Base-by-base conservation (phyloP, 2,797 vertebrate species). In the Tragelaphus oryx region DNA sequence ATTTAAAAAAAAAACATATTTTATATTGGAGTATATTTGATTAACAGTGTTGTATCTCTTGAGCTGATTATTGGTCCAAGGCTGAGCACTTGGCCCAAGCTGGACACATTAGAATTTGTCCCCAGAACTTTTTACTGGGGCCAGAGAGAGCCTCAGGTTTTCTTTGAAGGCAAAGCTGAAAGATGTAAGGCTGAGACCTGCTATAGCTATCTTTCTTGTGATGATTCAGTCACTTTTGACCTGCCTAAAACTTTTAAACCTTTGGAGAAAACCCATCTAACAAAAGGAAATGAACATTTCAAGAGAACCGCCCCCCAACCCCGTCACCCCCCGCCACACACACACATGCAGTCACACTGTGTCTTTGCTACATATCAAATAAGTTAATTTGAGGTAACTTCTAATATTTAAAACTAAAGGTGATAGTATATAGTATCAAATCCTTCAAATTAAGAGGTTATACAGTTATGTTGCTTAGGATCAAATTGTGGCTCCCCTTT, bases 311-410 rank as follows among this genome's bases (percentile, higher is more conserved):
- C 10, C 33, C 18, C 65, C 33, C 9, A 11, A 37, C 2, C 5
- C 9, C 33, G 18, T 37, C 5, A 22, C 4, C 9, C 18, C 9
- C 62, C 0, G 0, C 14, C 60, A 9, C 18, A 22, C 24, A 46
- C 46, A 52, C 12, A 26, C 33, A 24, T 10, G 37, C 1, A 65
- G 62, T 68, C 33, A 68, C 5, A 37, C 18, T 68, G 33, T 68
- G 18, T 68, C 33, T 68, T 68, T 22, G 65, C 33, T 68, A 68
- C 20, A 26, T 44, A 65, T 33, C 3, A 50, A 60, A n/a, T 80
- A 90, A 44, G 37, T 4, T 54, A 48, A 37, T 82, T 82, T 4
- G 41, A 65, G n/a, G n/a, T 48, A 82, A 91, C 3, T 50, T 50
- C n/a, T 82, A 54, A 55, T 55, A 24, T 41, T 82, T 75, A 75